A percentile compares a stretch with the other conserved stretches of the same genome.
These are phyloP conservation scores for Cyclophora albipunctata DNA, from an alignment of 2,888 invertebrate species.

Conservation along the genomic window DNA sequence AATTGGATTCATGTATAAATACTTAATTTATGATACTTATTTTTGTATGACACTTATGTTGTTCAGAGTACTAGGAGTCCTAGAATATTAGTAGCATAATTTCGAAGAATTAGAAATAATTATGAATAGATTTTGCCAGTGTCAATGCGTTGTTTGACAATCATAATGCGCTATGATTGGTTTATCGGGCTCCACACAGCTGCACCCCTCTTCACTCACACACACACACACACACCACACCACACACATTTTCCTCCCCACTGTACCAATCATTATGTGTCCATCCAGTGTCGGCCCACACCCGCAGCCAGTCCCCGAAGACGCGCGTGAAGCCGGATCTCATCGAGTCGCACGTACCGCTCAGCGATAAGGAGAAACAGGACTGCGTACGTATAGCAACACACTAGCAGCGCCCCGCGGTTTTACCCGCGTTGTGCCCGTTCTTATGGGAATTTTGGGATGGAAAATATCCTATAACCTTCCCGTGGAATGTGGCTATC, in stretches of 20 bases:
- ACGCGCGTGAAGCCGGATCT: constrained; percentile 52
- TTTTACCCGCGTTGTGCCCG: too few relatives aligned
- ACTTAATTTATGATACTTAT: too few relatives aligned
- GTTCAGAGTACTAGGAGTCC: background rate
- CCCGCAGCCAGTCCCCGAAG: constrained; percentile 33
- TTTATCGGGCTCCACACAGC: too few relatives aligned
- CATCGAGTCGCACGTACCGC: constrained; percentile 56
- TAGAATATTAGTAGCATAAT: background rate
- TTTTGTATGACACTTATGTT: background rate
- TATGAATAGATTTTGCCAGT: background rate
- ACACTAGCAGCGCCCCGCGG: too few relatives aligned
- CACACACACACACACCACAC: too few relatives aligned
- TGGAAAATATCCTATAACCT: too few relatives aligned
- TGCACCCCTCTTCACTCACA: background rate
- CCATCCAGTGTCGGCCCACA: constrained; percentile 52
- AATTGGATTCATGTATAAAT: too few relatives aligned
- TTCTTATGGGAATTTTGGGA: too few relatives aligned
- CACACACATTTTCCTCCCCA: too few relatives aligned
- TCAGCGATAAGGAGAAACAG: constrained; percentile 54
- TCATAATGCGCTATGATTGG: too few relatives aligned
- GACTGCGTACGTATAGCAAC: constrained; percentile 19
- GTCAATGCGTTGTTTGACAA: background rate
- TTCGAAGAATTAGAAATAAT: background rate
- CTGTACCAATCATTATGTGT: too few relatives aligned
- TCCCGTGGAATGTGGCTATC: too few relatives aligned